Base-by-base conservation (phyloP, 2,888 invertebrate genomes). In the Stenotaenia linearis region DNA sequence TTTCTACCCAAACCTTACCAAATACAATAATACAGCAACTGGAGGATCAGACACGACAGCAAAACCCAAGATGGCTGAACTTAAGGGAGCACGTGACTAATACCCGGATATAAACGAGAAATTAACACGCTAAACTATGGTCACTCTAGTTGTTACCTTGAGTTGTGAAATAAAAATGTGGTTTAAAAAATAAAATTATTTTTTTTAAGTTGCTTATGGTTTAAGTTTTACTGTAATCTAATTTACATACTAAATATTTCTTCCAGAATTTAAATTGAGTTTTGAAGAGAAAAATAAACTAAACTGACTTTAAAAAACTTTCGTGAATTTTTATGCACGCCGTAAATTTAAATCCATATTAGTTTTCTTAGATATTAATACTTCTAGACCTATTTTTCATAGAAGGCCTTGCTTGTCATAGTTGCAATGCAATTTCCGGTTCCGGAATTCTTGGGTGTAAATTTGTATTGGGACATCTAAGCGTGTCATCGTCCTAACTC, bases 11-110 rank as follows among this genome's bases (percentile, higher is more conserved):
- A 28, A 77, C 45, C 77, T 77, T 77, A 77, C 77, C 77, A 77
- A 77, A 77, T 35, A 28, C 28, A 40, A 77, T 77, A 77, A 40
- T 77, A 77, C 32, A 32, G 37, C 77, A 32, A 77, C 77, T 77
- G 32, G 32, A 32, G 32, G 50, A 23, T 45, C 32, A 40, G 78
- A 78, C 78, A 78, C 78, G 78, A 78, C 78, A 78, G 78, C 78
- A 78, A 45, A 78, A 50, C 45, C 56, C 45, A 78, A 78, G 78
- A 78, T 78, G 78, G 78, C 78, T 78, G 78, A 78, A 78, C 45
- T 40, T 78, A 30, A 77, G 28, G 21, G 15, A 78, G 45, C 78
- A 78, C 78, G 78, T 78, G 78, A 78, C 28, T 45, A 50, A 50
- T 45, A 21, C 28, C 77, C 77, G 77, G 77, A 77, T n/a, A n/a